These are phyloP conservation scores for Danaus plexippus DNA, from an alignment of 1,140 invertebrate genomes.

Conservation along the genomic window DNA sequence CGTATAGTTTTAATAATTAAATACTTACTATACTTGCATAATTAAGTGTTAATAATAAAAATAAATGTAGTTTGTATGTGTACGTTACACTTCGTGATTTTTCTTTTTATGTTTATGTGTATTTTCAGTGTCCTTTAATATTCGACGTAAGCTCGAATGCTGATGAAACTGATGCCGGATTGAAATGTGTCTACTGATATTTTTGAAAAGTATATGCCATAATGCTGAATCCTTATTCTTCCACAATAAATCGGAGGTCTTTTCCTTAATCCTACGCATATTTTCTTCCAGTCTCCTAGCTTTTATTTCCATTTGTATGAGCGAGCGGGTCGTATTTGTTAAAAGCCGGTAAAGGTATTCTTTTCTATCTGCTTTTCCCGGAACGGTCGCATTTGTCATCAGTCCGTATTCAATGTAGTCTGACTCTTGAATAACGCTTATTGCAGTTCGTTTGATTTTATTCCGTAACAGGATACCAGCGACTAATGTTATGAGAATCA, in stretches of 20 bases:
- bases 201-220: conserved; percentile 71
- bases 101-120: conserved; percentile 18
- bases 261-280: conserved; percentile 71
- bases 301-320: conserved; percentile 73
- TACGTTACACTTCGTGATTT: conserved; percentile 14
- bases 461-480: conserved; percentile 40
- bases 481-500: conserved; percentile 39
- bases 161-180: conserved; percentile 69
- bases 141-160: conserved; percentile 61
- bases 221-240: conserved; percentile 70
- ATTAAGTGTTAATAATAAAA: conserved; percentile 7
- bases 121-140: conserved; percentile 73
- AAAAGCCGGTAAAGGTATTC: conserved; percentile 66
- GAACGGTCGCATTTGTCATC: conserved; percentile 51
- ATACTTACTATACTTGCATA: conserved; percentile 17
- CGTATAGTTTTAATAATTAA: conserved; percentile 15
- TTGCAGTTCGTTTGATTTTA: conserved; percentile 37
- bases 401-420: conserved; percentile 43
- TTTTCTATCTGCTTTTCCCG: conserved; percentile 54
- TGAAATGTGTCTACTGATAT: conserved; percentile 68
- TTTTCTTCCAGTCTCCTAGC: conserved; percentile 70
- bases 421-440: conserved; percentile 32
- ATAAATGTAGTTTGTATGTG: conserved; percentile 11
- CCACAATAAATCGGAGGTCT: conserved; percentile 70
- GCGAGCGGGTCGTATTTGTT: conserved; percentile 69